Percentiles rank a stretch among this genome's conserved stretches.
phyloP scores from a whole-genome alignment of 2,888 invertebrate species.

The Tubulanus polymorphus region DNA sequence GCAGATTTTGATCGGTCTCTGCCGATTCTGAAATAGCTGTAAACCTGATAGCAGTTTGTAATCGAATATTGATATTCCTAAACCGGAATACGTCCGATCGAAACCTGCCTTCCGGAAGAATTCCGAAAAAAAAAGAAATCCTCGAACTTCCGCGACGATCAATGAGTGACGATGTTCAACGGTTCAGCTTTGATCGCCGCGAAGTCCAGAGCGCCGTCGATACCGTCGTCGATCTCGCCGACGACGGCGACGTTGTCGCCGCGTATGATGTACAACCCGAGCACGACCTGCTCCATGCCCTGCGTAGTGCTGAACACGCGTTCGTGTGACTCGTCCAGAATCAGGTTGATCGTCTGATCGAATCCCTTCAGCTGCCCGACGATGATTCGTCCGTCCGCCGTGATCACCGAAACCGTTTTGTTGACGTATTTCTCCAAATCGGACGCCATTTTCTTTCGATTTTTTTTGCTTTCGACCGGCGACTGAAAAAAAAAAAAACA shows the following conservation, averaged over 20 bases:
- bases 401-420: constrained; percentile 90
- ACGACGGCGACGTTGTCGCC: constrained; percentile 86
- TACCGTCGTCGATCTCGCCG: constrained; percentile 61
- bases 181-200: constrained; percentile 59
- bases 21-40: too few relatives aligned
- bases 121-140: too few relatives aligned
- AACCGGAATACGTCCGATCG: too few relatives aligned
- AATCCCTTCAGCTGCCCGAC: constrained; percentile 96
- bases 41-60: too few relatives aligned
- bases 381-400: constrained; percentile 92
- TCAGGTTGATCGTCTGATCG: constrained; percentile 98
- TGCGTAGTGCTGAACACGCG: constrained; percentile 89
- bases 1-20: too few relatives aligned
- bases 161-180: constrained; percentile 53
- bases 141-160: too few relatives aligned
- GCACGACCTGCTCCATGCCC: constrained; percentile 91
- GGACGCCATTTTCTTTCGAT: constrained; percentile 65
- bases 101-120: too few relatives aligned
- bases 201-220: constrained; percentile 58
- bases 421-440: constrained; percentile 83
- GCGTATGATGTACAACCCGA: constrained; percentile 94
- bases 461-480: too few relatives aligned
- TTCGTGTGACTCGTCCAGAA: constrained; percentile 96
- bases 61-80: too few relatives aligned
- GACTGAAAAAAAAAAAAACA: too few relatives aligned